A percentile compares a stretch with the other conserved stretches of the same genome.
Evolutionary conservation across 2,888 invertebrate genomes (phyloP).

Genomic region (Elegia similella): DNA sequence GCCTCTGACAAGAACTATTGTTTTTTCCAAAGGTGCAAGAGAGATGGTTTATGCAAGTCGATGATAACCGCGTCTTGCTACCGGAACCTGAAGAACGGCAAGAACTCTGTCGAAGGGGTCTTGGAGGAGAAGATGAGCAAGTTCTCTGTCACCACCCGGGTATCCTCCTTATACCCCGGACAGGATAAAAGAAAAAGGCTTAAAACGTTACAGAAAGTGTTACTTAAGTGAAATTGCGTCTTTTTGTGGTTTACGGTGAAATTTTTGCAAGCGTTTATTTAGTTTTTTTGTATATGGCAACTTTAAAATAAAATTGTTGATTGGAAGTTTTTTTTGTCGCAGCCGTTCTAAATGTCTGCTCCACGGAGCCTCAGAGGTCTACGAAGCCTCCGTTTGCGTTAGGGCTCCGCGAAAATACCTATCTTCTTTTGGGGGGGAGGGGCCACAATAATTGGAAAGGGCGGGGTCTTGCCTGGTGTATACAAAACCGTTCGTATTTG

Average conservation of each 20-base stretch:
- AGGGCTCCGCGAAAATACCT: no score
- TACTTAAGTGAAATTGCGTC: not conserved
- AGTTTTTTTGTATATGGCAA: not conserved
- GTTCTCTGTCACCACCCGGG: constrained; percentile 40
- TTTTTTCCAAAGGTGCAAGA: constrained; percentile 28
- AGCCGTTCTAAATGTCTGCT: no score
- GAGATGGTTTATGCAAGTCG: constrained; percentile 33
- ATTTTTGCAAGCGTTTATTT: not conserved
- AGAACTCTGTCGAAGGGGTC: not conserved
- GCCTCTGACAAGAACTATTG: no score
- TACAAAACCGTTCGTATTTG: no score
- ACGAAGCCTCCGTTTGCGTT: no score
- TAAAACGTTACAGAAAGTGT: constrained; percentile 2
- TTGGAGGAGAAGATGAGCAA: constrained; percentile 35
- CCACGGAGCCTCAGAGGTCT: no score
- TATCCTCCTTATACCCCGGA: constrained; percentile 45
- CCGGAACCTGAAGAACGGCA: constrained; percentile 7
- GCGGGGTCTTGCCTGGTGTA: no score
- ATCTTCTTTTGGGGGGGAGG: no score
- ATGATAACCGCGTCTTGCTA: constrained; percentile 28
- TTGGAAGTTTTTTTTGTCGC: no score
- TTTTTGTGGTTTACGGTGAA: not conserved
- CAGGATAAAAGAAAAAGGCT: constrained; percentile 29
- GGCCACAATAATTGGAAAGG: no score
- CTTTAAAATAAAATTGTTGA: no score